These are phyloP conservation scores for Apteryx owenii DNA, from an alignment of 2,113 vertebrate genomes.

Conservation along the genomic window DNA sequence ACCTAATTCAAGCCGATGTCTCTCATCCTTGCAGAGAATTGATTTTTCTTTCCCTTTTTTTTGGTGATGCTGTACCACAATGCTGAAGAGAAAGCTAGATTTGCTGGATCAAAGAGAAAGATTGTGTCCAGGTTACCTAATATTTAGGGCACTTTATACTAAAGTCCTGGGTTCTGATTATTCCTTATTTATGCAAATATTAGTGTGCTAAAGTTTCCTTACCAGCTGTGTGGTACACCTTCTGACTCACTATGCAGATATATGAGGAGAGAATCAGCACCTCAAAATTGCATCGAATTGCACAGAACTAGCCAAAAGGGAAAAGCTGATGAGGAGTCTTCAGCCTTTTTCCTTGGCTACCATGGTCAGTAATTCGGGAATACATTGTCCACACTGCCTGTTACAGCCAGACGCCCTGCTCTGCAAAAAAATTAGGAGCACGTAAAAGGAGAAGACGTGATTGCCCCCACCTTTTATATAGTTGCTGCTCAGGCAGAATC, in stretches of 20 bases:
- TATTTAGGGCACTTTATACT: not conserved
- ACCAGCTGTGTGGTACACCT: not conserved
- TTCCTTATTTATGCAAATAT: not conserved
- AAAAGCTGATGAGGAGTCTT: not conserved
- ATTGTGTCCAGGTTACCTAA: accelerated
- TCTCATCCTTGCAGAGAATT: not conserved
- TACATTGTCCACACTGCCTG: not conserved
- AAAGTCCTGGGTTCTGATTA: not conserved
- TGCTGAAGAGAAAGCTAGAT: not conserved
- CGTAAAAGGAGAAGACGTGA: not conserved
- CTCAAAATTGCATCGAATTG: not conserved
- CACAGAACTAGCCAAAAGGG: not conserved
- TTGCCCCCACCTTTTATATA: not conserved
- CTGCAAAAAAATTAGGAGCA: not conserved
- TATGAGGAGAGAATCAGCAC: not conserved
- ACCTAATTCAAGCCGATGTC: not conserved
- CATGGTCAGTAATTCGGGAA: not conserved
- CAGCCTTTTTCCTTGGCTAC: not conserved
- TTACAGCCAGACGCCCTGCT: not conserved
- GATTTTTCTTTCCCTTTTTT: not conserved
- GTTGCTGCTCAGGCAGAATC: not conserved
- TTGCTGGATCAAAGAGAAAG: not conserved
- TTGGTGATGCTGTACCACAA: accelerated
- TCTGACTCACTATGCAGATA: not conserved
- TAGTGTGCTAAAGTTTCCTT: not conserved